phyloP scores from a whole-genome alignment of 1,140 invertebrate species.

The Metaphire vulgaris region DNA sequence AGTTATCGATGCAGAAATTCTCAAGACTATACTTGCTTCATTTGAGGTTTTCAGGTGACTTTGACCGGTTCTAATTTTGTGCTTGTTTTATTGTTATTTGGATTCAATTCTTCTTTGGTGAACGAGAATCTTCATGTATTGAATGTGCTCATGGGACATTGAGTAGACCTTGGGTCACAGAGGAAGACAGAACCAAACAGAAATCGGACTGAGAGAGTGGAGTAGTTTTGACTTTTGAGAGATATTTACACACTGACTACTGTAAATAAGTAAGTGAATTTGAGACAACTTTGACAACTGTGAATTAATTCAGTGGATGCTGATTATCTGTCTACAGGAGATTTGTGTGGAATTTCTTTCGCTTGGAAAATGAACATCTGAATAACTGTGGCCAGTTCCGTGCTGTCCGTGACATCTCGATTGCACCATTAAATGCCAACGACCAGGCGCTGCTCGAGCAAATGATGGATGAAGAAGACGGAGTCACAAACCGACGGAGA shows the following conservation, averaged over 20 bases:
- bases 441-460: conserved; percentile 66
- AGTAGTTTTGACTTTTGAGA: no score
- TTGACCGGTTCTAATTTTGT: neutral
- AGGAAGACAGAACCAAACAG: neutral
- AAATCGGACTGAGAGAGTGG: conserved; percentile 1
- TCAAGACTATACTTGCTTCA: conserved; percentile 79
- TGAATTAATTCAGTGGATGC: neutral
- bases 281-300: neutral
- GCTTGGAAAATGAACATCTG: conserved; percentile 96
- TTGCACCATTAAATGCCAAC: conserved; percentile 63
- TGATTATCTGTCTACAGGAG: conserved; percentile 58
- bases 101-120: neutral
- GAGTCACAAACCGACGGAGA: conserved; percentile 68
- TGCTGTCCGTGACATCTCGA: conserved; percentile 94
- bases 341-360: conserved; percentile 99
- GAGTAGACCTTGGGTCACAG: neutral
- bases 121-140: neutral
- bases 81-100: neutral
- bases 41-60: conserved; percentile 83
- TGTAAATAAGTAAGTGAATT: neutral
- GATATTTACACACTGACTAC: neutral
- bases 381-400: conserved; percentile 99
- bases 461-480: conserved; percentile 93
- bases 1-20: conserved; percentile 71
- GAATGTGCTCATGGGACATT: neutral